Evolutionary conservation across 2,797 vertebrate species (phyloP).

Genomic region (Enteromius afrohamiltoni): DNA sequence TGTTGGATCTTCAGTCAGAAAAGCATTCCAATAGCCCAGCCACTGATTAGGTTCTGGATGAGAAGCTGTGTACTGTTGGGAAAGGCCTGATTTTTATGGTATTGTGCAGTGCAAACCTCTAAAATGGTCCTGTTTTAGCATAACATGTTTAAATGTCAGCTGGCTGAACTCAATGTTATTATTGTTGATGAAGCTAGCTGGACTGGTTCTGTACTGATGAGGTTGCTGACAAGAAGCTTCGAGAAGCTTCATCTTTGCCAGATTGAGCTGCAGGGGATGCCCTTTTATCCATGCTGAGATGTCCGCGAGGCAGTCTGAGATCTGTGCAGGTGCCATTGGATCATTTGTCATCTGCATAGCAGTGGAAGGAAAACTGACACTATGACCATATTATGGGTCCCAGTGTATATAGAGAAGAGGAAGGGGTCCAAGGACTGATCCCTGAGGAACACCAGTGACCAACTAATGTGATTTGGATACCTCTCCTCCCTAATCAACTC

Average conservation of each 20-base stretch:
- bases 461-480: neutral
- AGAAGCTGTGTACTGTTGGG: neutral
- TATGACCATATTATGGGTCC: too few species aligned
- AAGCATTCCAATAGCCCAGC: too few species aligned
- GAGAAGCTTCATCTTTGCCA: too few species aligned
- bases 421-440: neutral
- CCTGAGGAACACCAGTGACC: neutral
- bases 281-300: too few species aligned
- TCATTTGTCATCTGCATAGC: neutral
- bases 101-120: neutral
- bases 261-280: too few species aligned
- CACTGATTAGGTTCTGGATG: neutral
- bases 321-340: too few species aligned
- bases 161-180: neutral
- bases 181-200: too few species aligned
- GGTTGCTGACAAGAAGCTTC: too few species aligned
- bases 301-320: too few species aligned
- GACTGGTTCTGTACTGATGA: too few species aligned
- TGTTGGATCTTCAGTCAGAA: neutral
- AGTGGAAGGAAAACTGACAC: too few species aligned
- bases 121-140: neutral
- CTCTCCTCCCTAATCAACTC: neutral
- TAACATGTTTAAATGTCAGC: neutral
- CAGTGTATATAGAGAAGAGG: too few species aligned
- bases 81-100: neutral